phyloP scores from a whole-genome alignment of 2,113 vertebrate species.

The Megaceryle maxima region DNA sequence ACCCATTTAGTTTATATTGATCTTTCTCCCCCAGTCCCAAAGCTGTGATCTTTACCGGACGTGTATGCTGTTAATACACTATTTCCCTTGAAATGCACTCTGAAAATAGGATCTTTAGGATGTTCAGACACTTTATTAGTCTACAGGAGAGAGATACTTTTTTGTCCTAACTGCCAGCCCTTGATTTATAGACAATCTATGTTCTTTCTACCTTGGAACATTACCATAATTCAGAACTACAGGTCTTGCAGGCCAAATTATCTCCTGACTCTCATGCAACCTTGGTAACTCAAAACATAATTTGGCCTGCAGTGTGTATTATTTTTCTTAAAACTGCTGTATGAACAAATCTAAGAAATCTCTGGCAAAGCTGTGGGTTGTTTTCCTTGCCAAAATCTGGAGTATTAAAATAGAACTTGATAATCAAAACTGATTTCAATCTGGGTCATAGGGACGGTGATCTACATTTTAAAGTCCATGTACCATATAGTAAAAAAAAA shows the following conservation, averaged over 20 bases:
- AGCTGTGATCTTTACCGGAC: neutral
- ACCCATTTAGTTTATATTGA: neutral
- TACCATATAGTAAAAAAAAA: neutral
- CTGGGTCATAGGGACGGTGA: neutral
- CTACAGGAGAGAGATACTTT: neutral
- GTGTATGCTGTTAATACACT: neutral
- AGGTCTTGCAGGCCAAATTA: neutral
- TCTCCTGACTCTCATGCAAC: neutral
- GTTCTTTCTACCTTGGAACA: neutral
- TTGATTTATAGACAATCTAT: neutral
- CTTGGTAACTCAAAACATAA: neutral
- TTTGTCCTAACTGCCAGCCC: neutral
- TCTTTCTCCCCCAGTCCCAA: neutral
- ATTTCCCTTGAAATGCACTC: neutral
- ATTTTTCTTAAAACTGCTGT: neutral
- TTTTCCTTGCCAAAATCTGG: neutral
- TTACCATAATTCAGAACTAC: neutral
- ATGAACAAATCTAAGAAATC: neutral
- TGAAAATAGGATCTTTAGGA: neutral
- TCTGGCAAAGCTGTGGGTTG: neutral
- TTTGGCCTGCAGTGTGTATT: neutral
- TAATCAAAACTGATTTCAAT: neutral
- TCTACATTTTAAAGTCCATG: neutral
- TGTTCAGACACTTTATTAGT: neutral
- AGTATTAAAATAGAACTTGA: neutral